Percentiles rank a stretch among this genome's conserved stretches.
Conservation (phyloP, 2,797 vertebrate species). For the Dallia pectoralis region DNA sequence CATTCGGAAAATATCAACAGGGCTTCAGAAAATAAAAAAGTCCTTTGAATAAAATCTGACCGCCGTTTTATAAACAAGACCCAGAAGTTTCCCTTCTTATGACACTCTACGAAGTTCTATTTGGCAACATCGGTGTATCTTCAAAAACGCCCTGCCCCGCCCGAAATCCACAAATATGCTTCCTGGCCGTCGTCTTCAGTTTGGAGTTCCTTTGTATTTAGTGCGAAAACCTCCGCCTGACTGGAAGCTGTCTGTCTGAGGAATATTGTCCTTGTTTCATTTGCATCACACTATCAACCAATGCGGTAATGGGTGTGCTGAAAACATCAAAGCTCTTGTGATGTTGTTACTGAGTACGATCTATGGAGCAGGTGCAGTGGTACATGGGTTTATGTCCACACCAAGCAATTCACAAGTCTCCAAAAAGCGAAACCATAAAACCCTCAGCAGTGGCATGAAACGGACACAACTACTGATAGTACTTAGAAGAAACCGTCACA, state of each 20-base stretch:
- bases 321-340: constrained; percentile 32
- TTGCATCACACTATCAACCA: constrained; percentile 15
- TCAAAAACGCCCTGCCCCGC: constrained; percentile 18
- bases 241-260: constrained; percentile 12
- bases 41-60: constrained; percentile 55
- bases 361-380: constrained; percentile 29
- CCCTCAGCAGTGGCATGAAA: constrained; percentile 57
- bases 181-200: constrained; percentile 1
- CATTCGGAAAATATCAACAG: constrained; percentile 58
- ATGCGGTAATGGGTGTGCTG: constrained; percentile 31
- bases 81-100: constrained; percentile 46
- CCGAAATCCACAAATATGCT: not conserved
- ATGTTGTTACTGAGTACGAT: constrained; percentile 44
- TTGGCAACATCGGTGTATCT: constrained; percentile 31
- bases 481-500: constrained; percentile 57
- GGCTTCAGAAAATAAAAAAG: constrained; percentile 50
- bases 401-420: constrained; percentile 29
- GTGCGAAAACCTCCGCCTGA: not conserved
- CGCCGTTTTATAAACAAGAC: constrained; percentile 46
- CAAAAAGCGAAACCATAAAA: constrained; percentile 52
- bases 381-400: constrained; percentile 29
- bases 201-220: not conserved
- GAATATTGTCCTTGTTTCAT: constrained; percentile 32
- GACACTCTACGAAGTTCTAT: constrained; percentile 29
- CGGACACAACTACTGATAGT: constrained; percentile 62